A percentile compares a stretch with the other conserved stretches of the same genome.
Conservation (phyloP, 2,888 invertebrate species). For the Disparrhopalites patrizii region DNA sequence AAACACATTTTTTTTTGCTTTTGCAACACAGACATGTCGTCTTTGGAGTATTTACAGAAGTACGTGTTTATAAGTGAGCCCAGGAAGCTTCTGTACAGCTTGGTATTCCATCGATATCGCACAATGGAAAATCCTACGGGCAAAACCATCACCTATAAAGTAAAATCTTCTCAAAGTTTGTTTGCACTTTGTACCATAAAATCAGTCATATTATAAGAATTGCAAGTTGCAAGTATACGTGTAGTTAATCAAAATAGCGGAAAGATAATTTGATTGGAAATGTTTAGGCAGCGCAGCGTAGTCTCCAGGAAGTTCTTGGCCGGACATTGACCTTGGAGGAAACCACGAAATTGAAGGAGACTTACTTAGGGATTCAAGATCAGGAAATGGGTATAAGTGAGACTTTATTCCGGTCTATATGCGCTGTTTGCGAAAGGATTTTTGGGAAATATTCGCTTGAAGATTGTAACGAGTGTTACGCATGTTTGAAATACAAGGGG, state of each 20-base stretch:
- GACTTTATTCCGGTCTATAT: slow-evolving; percentile 63
- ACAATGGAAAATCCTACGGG: slow-evolving; percentile 45
- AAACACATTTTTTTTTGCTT: too few species aligned
- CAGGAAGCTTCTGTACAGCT: slow-evolving; percentile 40
- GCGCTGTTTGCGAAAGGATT: slow-evolving; percentile 70
- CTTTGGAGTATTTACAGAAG: slow-evolving; percentile 37
- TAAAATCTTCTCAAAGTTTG: too few species aligned
- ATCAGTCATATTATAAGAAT: too few species aligned
- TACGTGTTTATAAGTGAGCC: slow-evolving; percentile 41
- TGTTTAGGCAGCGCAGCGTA: slow-evolving; percentile 57
- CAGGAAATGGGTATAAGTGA: slow-evolving; percentile 53
- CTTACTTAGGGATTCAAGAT: slow-evolving; percentile 48
- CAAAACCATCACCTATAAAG: slow-evolving; percentile 38
- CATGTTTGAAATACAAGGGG: slow-evolving; percentile 30
- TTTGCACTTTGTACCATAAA: too few species aligned
- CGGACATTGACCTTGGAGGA: slow-evolving; percentile 57
- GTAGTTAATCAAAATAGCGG: too few species aligned
- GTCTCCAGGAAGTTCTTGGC: slow-evolving; percentile 64
- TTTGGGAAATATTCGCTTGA: slow-evolving; percentile 41
- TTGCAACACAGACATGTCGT: slow-evolving; percentile 33
- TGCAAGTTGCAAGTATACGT: too few species aligned
- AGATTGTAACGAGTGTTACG: slow-evolving; percentile 35
- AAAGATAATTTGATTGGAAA: not conserved
- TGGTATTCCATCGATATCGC: slow-evolving; percentile 44
- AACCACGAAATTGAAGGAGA: slow-evolving; percentile 20